phyloP scores from a whole-genome alignment of 2,113 vertebrate species.

The Halcyon malimbica region DNA sequence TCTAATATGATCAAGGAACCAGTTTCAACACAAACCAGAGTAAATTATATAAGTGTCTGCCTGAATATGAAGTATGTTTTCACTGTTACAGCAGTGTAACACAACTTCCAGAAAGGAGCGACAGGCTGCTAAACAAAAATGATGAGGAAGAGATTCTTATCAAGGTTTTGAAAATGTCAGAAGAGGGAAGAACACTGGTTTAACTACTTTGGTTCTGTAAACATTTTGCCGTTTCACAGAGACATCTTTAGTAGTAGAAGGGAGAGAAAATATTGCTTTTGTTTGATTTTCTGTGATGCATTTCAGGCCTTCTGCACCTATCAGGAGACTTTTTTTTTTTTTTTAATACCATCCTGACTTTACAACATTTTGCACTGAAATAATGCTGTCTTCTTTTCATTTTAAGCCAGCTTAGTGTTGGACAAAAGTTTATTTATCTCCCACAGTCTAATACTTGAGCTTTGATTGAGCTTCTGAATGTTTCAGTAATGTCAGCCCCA shows the following conservation, averaged over 20 bases:
- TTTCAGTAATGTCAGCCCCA: not conserved
- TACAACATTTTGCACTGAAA: not conserved
- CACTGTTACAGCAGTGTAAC: not conserved
- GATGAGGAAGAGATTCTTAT: not conserved
- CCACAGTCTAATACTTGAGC: not conserved
- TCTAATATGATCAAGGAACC: not conserved
- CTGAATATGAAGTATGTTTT: not conserved
- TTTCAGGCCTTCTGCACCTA: not conserved
- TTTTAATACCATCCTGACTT: not conserved
- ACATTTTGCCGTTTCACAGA: not conserved
- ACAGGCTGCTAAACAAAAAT: not conserved
- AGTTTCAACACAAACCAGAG: not conserved
- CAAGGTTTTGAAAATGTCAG: not conserved
- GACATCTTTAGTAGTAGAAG: not conserved
- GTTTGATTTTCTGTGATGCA: not conserved
- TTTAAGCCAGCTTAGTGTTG: not conserved
- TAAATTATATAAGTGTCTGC: not conserved
- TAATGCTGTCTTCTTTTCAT: not conserved
- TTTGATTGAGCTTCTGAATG: not conserved
- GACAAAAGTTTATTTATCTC: not conserved
- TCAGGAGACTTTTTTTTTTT: not conserved
- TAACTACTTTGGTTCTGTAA: not conserved
- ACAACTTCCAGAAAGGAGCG: not conserved
- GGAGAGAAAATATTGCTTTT: not conserved
- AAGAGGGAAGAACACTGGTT: not conserved